Conservation (phyloP, 2,113 vertebrate species). For the Callaeas wilsoni region DNA sequence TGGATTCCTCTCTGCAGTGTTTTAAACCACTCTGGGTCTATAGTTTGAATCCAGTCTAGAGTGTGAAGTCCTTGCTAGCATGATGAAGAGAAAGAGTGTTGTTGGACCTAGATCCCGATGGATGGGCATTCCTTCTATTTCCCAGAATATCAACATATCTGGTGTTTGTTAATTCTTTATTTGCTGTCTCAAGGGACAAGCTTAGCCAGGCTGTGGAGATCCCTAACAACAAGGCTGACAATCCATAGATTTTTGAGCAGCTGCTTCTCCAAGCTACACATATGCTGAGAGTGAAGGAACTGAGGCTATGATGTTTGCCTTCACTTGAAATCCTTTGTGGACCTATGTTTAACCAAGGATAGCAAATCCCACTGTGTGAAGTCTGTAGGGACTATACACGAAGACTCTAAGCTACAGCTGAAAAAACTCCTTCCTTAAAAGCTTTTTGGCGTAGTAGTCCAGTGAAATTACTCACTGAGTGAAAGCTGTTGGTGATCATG, state of each 20-base stretch:
- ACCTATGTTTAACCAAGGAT: not conserved
- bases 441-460: not conserved
- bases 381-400: not conserved
- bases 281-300: not conserved
- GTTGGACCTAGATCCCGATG: not conserved
- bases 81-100: not conserved
- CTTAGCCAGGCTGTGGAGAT: not conserved
- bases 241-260: not conserved
- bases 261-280: not conserved
- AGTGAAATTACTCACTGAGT: not conserved
- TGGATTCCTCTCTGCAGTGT: not conserved
- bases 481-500: constrained; percentile 12
- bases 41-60: not conserved
- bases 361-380: not conserved
- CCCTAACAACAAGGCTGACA: not conserved
- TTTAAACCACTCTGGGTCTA: not conserved
- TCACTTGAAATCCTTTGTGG: not conserved
- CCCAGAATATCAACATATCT: not conserved
- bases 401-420: not conserved
- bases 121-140: not conserved
- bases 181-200: not conserved
- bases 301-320: not conserved
- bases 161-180: not conserved
- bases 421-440: not conserved
- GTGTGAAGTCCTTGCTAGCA: not conserved